Evolutionary conservation across 1,140 invertebrate genomes (phyloP), one percentile per base, ranked within the genome.

Genomic region (Pygmarrhopalites habei): DNA sequence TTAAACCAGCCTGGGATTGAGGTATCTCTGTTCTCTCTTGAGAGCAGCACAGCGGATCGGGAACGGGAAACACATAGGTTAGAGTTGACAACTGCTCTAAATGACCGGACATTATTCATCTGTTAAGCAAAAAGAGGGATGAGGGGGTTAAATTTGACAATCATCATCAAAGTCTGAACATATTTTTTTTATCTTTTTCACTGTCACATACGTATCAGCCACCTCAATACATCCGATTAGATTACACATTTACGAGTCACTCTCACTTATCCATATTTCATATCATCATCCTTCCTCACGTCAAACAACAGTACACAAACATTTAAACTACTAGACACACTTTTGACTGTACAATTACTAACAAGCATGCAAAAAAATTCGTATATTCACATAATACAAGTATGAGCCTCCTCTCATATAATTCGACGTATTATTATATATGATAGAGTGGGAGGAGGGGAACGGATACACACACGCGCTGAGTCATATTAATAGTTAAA

Each of bases 41-140:
- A 53, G 25, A n/a, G n/a, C n/a, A n/a, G n/a, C n/a, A n/a, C n/a
- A 64, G 21, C 17, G 53, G 41, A 25, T 62, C 52, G 14, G 66
- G 52, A 41, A 43, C 29, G 19, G 61, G 65, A 41, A 68, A 68
- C 28, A 68, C 60, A 63, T 68, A 68, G 12, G 63, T 68, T 41
- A n/a, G n/a, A n/a, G 67, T 65, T 62, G 55, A 55, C 51, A 28
- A 58, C 53, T 64, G 58, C 43, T 57, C 62, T 60, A 53, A 60
- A 32, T 63, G 63, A 65, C 64, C 63, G 51, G 67, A 62, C 67
- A 65, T 65, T 35, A 62, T 43, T 59, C 66, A 68, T 68, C 66
- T 68, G 43, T 17, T 60, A 55, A 28, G 46, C 30, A 62, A 67
- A 56, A 21, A 49, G 19, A n/a, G n/a, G n/a, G n/a, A n/a, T n/a